Evolutionary conservation across 2,888 invertebrate genomes (phyloP).

Genomic region (Drosophila hamatofila): DNA sequence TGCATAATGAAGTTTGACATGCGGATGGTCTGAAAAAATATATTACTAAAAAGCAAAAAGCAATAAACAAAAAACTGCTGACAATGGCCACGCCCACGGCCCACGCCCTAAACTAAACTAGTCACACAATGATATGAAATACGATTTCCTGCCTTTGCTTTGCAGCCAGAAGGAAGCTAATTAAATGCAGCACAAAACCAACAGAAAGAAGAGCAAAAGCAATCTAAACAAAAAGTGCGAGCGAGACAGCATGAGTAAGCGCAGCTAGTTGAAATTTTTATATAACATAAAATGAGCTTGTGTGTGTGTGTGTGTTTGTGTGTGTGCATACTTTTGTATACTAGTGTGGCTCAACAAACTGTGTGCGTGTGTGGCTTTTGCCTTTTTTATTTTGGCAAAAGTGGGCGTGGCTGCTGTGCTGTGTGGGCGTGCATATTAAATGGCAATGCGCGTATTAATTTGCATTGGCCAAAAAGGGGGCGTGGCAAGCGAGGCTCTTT

Average conservation of each 20-base stretch:
- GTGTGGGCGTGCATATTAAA: constrained; percentile 44
- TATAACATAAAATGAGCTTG: not conserved
- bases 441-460: constrained; percentile 33
- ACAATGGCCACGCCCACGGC: not conserved
- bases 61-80: not conserved
- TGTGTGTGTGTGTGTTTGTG: constrained; percentile 6
- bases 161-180: constrained; percentile 10
- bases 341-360: constrained; percentile 15
- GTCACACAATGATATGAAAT: not conserved
- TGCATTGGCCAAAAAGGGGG: constrained; percentile 32
- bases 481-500: constrained; percentile 12
- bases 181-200: constrained; percentile 29
- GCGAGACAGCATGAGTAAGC: constrained; percentile 41
- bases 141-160: not conserved
- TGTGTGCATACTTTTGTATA: constrained; percentile 6
- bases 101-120: not conserved
- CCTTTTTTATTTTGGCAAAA: constrained; percentile 6
- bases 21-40: not conserved
- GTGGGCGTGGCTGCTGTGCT: constrained; percentile 23
- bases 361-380: constrained; percentile 15
- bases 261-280: constrained; percentile 43
- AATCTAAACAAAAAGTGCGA: constrained; percentile 14
- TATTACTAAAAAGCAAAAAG: not conserved
- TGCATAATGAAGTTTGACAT: not conserved
- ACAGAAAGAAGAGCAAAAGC: not conserved